Evolutionary conservation across 2,888 invertebrate species (phyloP).

Genomic region (Tipula unca): DNA sequence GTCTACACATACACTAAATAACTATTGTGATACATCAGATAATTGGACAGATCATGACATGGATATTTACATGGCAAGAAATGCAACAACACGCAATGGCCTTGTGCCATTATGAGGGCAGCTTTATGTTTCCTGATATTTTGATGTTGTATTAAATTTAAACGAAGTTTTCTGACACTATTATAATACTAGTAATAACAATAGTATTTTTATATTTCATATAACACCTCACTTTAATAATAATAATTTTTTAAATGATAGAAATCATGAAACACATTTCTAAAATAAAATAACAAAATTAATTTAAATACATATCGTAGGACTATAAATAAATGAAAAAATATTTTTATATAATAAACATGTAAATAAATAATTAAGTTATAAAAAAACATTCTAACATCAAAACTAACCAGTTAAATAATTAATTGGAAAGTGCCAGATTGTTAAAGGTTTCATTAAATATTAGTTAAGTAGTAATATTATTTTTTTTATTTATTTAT

Average conservation of each 20-base stretch:
- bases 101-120: conserved; percentile 66
- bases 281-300: background rate
- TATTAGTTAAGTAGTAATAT: background rate
- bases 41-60: conserved; percentile 94
- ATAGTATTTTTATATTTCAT: background rate
- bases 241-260: background rate
- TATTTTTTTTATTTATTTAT: background rate
- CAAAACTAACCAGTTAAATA: background rate
- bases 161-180: conserved; percentile 42
- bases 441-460: background rate
- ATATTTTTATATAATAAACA: background rate
- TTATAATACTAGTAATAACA: conserved; percentile 23
- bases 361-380: background rate
- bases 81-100: conserved; percentile 77
- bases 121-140: conserved; percentile 42
- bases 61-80: conserved; percentile 91
- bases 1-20: conserved; percentile 70
- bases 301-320: conserved; percentile 4
- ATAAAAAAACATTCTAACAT: background rate
- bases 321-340: background rate
- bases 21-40: conserved; percentile 82
- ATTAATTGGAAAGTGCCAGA: background rate
- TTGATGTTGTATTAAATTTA: conserved; percentile 43
- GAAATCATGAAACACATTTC: background rate
- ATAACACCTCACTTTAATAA: background rate